Base-by-base conservation (phyloP, 2,797 vertebrate genomes). In the Buphagus erythrorhynchus region DNA sequence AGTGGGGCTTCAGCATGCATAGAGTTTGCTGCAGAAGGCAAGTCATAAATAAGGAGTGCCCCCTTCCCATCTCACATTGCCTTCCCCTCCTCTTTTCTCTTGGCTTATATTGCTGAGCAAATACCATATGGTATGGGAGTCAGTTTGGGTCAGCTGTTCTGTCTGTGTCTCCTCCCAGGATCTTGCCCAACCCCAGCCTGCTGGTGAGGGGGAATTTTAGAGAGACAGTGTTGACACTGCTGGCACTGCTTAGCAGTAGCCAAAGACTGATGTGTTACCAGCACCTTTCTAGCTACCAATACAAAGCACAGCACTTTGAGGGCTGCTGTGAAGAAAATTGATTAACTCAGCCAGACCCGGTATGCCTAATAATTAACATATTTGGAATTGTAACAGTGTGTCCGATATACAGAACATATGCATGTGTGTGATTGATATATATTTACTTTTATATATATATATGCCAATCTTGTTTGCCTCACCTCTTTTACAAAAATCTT, bases 401-500 rank as follows among this genome's bases (percentile, higher is more conserved):
- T n/a, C 38, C 7, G 0, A 2, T 35, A 55, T 20, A 38, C 5
- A 15, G 42, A 33, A 6, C 3, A 18, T 36, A 9, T 29, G 5
- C 22, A 0, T 75, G 6, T 33, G 13, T 28, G 18, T 18, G 12
- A 3, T 51, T 8, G 10, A 10, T 12, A 21, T 26, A 20, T n/a
- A 54, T 54, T n/a, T n/a, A n/a, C n/a, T n/a, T n/a, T n/a, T n/a
- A 8, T 38, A 35, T 7, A 21, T 24, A 42, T 52, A 10, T 35
- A 2, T 15, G 20, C 22, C 13, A 26, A 9, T 78, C 48, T 67
- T 72, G 19, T 35, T 93, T 72, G 36, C 29, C 26, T 96, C 17
- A 15, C 33, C 36, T 78, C 40, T 86, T 92, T 40, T 57, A 48
- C 7, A 33, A 40, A 75, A 68, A 63, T 19, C 1, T 43, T 51